phyloP scores from a whole-genome alignment of 2,888 invertebrate genomes.

The Nycteola revayana region DNA sequence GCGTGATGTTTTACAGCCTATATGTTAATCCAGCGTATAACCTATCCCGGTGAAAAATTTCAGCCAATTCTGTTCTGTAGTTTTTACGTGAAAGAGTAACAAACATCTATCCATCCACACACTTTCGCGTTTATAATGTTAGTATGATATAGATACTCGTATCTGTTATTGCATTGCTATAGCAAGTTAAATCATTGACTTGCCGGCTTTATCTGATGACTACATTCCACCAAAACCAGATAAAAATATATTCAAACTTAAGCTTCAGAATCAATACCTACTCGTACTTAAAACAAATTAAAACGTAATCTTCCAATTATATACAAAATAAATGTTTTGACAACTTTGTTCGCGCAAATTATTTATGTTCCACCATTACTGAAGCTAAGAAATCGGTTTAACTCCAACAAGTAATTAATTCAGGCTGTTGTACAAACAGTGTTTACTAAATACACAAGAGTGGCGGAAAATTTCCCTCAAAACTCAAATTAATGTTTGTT shows the following conservation, averaged over 20 bases:
- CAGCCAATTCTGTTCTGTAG: no score
- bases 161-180: no score
- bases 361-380: slow-evolving; percentile 49
- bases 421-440: slow-evolving; percentile 57
- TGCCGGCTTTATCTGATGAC: no score
- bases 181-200: no score
- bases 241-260: background rate
- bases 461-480: slow-evolving; percentile 39
- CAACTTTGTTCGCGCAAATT: slow-evolving; percentile 39
- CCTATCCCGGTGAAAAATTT: no score
- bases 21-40: no score
- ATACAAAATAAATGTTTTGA: slow-evolving; percentile 48
- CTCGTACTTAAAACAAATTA: slow-evolving; percentile 26
- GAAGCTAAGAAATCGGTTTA: slow-evolving; percentile 52
- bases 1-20: no score
- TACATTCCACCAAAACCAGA: no score
- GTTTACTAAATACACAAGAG: slow-evolving; percentile 56
- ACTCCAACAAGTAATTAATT: slow-evolving; percentile 72
- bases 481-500: slow-evolving; percentile 25
- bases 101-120: no score
- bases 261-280: slow-evolving; percentile 12
- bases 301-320: slow-evolving; percentile 62
- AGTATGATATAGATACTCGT: no score
- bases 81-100: no score
- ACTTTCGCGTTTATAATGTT: no score